Evolutionary conservation across 2,888 invertebrate species (phyloP), one percentile per base, ranked within the genome.

Genomic region (Boloria euphrosyne): DNA sequence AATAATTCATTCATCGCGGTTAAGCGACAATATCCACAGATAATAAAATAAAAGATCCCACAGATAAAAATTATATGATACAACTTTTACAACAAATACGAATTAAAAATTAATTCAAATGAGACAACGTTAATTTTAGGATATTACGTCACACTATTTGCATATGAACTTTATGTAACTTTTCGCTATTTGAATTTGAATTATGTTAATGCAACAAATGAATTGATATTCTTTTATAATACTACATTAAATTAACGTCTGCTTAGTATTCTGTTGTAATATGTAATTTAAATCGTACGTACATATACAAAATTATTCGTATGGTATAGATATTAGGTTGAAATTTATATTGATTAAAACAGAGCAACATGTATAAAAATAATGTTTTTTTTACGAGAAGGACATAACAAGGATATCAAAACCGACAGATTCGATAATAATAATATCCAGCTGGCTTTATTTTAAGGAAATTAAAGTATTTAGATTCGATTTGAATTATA

Each of bases 91-190:
- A 52, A 52, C 27, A 46, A 31, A 10, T 58, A 13, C 18, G 13
- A 22, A n/a, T 57, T 7, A 52, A 51, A 18, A 58, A 51, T 22
- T 27, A 47, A 58, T 52, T 58, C 46, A 58, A 52, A 58, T 52
- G 17, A 44, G n/a, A 13, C 43, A 44, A 57, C 57, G 52, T 43
- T 64, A 17, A 44, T 51, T 58, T 58, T 13, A n/a, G 52, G 44
- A 58, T n/a, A 52, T 65, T 59, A 65, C 64, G 58, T 65, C 58
- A 65, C 44, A 44, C 2, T 18, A 63, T 65, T 65, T 47, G 50
- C 58, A 65, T 58, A 64, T 13, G 27, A 58, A 51, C 17, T 58
- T 49, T 63, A 57, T 63, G 55, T 57, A 63, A 27, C 31, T 17
- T 51, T 58, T 52, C 46, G 58, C 17, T 46, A 38, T 31, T 47